Conservation (phyloP, 1,140 invertebrate genomes). For the Leptopilina clavipes region DNA sequence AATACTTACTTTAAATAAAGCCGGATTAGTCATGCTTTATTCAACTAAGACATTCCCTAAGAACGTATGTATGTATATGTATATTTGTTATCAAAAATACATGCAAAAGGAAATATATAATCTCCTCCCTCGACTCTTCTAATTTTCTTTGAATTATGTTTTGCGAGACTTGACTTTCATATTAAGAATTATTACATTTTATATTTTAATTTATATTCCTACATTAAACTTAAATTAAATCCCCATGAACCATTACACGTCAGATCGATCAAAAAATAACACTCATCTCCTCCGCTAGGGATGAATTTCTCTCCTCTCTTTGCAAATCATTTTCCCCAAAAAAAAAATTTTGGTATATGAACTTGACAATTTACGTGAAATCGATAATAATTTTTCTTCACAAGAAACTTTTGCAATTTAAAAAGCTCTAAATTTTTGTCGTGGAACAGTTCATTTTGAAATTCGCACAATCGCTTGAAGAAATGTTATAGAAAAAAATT, state of each 20-base stretch:
- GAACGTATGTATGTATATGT: not conserved
- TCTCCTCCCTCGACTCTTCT: not conserved
- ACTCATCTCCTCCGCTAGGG: not conserved
- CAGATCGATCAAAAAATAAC: not conserved
- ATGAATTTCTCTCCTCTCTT: too few relatives aligned
- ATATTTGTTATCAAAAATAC: constrained; percentile 8
- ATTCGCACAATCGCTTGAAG: too few relatives aligned
- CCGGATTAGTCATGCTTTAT: constrained; percentile 18
- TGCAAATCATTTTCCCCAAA: too few relatives aligned
- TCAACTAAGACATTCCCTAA: not conserved
- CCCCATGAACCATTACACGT: not conserved
- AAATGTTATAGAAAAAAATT: too few relatives aligned
- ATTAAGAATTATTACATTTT: not conserved
- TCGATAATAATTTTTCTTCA: too few relatives aligned
- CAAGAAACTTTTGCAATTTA: too few relatives aligned
- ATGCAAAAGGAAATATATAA: constrained; percentile 3
- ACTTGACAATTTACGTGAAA: too few relatives aligned
- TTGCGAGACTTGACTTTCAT: not conserved
- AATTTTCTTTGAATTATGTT: not conserved
- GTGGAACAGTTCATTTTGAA: too few relatives aligned
- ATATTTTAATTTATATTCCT: not conserved
- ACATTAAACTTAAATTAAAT: constrained; percentile 2
- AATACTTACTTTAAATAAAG: constrained; percentile 27
- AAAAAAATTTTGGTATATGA: too few relatives aligned
- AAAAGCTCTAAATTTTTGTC: too few relatives aligned